phyloP scores from a whole-genome alignment of 2,113 vertebrate genomes.

The Serilophus lunatus region DNA sequence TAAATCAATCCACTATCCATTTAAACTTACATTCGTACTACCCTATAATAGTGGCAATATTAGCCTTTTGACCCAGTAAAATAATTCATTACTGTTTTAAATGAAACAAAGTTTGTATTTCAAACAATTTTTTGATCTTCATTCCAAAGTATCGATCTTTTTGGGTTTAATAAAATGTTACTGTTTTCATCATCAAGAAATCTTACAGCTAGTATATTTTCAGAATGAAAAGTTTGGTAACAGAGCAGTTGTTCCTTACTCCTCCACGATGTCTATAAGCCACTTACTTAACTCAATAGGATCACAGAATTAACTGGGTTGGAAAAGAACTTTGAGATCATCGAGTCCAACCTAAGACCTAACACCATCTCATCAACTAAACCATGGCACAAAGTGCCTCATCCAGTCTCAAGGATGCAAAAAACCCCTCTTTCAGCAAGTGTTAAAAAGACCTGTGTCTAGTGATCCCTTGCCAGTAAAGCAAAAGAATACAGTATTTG shows the following conservation, averaged over 20 bases:
- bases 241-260: neutral
- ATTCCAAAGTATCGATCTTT: neutral
- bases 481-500: neutral
- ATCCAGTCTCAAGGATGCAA: no score
- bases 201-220: neutral
- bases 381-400: no score
- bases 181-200: neutral
- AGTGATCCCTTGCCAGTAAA: neutral
- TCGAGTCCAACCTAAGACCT: no score
- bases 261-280: neutral
- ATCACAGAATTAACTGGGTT: no score
- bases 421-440: slow-evolving; percentile 1
- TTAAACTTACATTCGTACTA: neutral
- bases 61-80: neutral
- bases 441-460: neutral
- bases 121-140: neutral
- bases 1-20: neutral
- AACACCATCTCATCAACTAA: no score
- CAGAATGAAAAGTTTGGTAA: neutral
- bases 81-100: neutral
- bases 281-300: neutral
- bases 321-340: no score
- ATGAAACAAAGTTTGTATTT: neutral
- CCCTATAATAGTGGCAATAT: neutral
- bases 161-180: neutral